These are phyloP conservation scores for Palythoa grandis DNA, from an alignment of 92 coral and sea anemone genomes.

Conservation along the genomic window DNA sequence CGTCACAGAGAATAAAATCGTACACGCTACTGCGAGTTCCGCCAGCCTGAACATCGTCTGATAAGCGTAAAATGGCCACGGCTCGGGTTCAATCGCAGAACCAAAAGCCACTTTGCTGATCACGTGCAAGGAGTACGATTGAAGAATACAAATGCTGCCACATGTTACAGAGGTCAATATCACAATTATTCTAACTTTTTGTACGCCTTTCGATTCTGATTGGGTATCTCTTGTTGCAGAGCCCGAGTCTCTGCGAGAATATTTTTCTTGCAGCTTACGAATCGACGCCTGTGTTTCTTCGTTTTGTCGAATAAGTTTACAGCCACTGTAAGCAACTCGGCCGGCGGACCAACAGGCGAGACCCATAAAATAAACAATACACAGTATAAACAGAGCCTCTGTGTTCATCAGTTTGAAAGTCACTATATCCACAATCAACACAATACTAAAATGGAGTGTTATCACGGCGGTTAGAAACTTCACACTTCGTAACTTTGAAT, in stretches of 20 bases:
- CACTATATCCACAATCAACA: conserved; percentile 11
- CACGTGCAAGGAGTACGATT: background rate
- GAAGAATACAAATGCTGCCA: background rate
- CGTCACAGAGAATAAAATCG: conserved; percentile 35
- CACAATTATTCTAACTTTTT: conserved; percentile 22
- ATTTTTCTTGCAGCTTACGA: conserved; percentile 12
- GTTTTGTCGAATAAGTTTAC: conserved; percentile 32
- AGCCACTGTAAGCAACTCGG: conserved; percentile 34
- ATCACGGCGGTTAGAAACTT: conserved; percentile 21
- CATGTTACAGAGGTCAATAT: conserved; percentile 9
- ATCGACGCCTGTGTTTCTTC: conserved; percentile 10
- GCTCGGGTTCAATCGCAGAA: background rate
- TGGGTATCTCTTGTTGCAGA: background rate
- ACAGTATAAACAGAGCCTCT: conserved; percentile 12
- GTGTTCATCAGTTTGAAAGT: background rate
- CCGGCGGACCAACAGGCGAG: background rate
- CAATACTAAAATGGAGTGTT: conserved; percentile 9
- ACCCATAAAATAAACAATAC: conserved; percentile 25
- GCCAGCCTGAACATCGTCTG: conserved; percentile 33
- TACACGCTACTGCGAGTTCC: conserved; percentile 40
- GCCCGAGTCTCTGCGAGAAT: background rate
- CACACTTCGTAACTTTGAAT: conserved; percentile 37
- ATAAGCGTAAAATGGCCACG: conserved; percentile 32
- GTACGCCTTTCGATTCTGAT: conserved; percentile 30
- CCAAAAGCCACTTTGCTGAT: background rate